phyloP scores from a whole-genome alignment of 2,888 invertebrate species.

The Sphaerophoria taeniata region DNA sequence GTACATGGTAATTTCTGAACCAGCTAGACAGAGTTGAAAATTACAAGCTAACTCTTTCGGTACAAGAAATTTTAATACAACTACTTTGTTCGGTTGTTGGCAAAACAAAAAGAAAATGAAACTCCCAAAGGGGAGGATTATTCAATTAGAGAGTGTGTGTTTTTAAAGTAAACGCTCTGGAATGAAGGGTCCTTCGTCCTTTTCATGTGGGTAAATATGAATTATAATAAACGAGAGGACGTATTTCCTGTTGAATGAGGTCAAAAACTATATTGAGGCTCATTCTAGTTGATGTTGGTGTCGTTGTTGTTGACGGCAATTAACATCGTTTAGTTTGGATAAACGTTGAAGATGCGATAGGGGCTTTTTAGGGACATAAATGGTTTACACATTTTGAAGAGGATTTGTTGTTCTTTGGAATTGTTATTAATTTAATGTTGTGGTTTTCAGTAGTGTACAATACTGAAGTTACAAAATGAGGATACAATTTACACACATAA shows the following conservation, averaged over 20 bases:
- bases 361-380: constrained; percentile 40
- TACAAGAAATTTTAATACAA: constrained; percentile 40
- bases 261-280: constrained; percentile 50
- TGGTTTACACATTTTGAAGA: constrained; percentile 12
- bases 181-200: constrained; percentile 36
- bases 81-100: constrained; percentile 34
- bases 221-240: constrained; percentile 34
- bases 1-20: constrained; percentile 32
- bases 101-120: too few species aligned
- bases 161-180: constrained; percentile 56
- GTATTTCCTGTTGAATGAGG: constrained; percentile 62
- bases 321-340: constrained; percentile 32
- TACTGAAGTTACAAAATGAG: too few species aligned
- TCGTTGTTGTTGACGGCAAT: constrained; percentile 26
- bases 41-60: constrained; percentile 1
- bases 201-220: constrained; percentile 28
- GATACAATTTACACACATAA: too few species aligned
- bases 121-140: constrained; percentile 48
- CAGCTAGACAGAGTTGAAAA: constrained; percentile 7
- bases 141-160: constrained; percentile 70
- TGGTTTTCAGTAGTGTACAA: too few species aligned
- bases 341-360: constrained; percentile 15
- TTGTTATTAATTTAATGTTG: too few species aligned
- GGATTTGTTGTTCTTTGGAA: too few species aligned
- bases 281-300: constrained; percentile 27